These are phyloP conservation scores for Cyprinus carpio DNA, from an alignment of 2,113 vertebrate species.

Conservation along the genomic window DNA sequence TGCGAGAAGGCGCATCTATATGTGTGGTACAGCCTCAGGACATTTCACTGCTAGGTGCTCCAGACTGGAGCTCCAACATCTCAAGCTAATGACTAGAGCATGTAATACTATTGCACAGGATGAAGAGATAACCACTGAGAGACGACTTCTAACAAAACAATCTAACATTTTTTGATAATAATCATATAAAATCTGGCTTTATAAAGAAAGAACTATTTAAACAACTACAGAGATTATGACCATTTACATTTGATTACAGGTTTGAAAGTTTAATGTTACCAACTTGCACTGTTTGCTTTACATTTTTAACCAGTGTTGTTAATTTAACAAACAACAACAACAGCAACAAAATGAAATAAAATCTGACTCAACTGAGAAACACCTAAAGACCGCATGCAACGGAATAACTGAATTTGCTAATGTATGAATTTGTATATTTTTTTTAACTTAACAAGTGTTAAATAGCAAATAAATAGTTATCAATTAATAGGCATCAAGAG, in stretches of 20 bases:
- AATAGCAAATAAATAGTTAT: neutral
- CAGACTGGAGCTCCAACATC: neutral
- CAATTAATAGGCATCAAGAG: neutral
- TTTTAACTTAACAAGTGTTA: no score
- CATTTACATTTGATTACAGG: neutral
- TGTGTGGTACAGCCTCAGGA: constrained; percentile 22
- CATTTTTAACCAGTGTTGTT: neutral
- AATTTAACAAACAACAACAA: neutral
- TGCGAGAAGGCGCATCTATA: neutral
- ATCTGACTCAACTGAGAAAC: neutral
- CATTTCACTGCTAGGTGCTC: constrained; percentile 24
- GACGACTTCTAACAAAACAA: neutral
- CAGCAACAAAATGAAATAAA: no score
- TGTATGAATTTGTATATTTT: neutral
- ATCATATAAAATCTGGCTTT: neutral
- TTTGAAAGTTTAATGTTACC: neutral
- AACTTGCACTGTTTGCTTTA: neutral
- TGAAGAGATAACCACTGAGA: neutral
- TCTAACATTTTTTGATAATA: neutral
- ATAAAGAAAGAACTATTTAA: neutral
- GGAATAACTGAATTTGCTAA: neutral
- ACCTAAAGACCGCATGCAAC: neutral
- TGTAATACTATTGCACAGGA: neutral
- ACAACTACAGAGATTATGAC: neutral
- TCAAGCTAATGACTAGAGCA: constrained; percentile 18